These are phyloP conservation scores for Ophion slaviceki DNA, from an alignment of 2,888 invertebrate species.

Conservation along the genomic window DNA sequence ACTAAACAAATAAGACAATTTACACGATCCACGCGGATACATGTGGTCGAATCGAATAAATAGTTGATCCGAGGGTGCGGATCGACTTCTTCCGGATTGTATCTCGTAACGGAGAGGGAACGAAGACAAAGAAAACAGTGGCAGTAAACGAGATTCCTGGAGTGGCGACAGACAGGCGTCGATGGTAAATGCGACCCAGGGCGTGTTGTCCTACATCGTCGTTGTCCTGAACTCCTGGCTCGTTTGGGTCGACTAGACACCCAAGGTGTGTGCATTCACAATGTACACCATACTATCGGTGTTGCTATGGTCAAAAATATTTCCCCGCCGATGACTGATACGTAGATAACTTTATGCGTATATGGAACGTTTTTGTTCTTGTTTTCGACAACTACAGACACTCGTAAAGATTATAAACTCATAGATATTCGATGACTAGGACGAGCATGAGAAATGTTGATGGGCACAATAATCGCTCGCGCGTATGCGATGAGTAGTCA, in stretches of 20 bases:
- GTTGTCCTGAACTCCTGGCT: constrained; percentile 29
- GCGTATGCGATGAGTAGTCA: too few species aligned
- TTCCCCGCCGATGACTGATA: background rate
- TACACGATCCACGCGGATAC: background rate
- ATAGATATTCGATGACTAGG: too few species aligned
- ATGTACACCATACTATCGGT: background rate
- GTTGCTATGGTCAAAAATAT: background rate
- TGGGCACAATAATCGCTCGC: too few species aligned
- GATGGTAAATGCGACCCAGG: constrained; percentile 58
- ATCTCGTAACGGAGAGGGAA: constrained; percentile 18
- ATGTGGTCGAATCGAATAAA: background rate
- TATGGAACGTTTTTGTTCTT: background rate
- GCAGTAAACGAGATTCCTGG: constrained; percentile 56
- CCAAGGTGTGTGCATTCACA: constrained; percentile 40
- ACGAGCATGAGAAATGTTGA: too few species aligned
- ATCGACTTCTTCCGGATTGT: constrained; percentile 34
- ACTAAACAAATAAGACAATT: too few species aligned
- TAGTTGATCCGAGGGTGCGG: background rate
- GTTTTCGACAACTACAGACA: too few species aligned
- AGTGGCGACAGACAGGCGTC: constrained; percentile 64
- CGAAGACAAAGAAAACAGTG: constrained; percentile 28
- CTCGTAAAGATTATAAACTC: too few species aligned
- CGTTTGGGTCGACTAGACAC: constrained; percentile 21
- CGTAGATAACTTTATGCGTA: background rate
- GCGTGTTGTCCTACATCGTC: constrained; percentile 56